Evolutionary conservation across 2,113 vertebrate genomes (phyloP).

Genomic region (Pitta sordida): DNA sequence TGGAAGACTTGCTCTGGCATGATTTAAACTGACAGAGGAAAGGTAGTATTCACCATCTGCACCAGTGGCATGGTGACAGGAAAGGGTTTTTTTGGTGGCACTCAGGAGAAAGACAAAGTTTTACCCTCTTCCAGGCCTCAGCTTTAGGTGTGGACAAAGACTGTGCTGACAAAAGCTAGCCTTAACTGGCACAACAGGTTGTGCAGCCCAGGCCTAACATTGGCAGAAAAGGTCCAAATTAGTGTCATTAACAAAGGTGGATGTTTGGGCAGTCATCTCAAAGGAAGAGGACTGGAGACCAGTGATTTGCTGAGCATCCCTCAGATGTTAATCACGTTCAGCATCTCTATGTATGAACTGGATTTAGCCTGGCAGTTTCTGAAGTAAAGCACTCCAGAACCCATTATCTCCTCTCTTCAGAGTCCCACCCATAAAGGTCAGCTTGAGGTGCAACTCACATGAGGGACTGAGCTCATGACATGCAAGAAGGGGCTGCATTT

Average conservation of each 20-base stretch:
- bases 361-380: neutral
- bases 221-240: neutral
- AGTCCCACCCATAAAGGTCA: neutral
- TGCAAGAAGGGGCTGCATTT: neutral
- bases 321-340: conserved; percentile 1
- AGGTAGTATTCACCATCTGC: neutral
- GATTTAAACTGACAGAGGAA: neutral
- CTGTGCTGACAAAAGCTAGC: conserved; percentile 19
- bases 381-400: neutral
- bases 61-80: neutral
- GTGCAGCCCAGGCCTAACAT: neutral
- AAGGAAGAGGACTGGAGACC: neutral
- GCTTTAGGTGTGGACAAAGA: neutral
- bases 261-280: neutral
- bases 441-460: neutral
- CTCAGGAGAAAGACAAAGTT: neutral
- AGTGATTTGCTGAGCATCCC: neutral
- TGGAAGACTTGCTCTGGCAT: neutral
- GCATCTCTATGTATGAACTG: neutral
- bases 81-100: neutral
- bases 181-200: conserved; percentile 20
- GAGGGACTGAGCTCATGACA: neutral
- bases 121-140: neutral
- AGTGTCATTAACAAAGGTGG: neutral
- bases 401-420: neutral